Base-by-base conservation (phyloP, 2,113 vertebrate genomes). In the Pomatostomus ruficeps region DNA sequence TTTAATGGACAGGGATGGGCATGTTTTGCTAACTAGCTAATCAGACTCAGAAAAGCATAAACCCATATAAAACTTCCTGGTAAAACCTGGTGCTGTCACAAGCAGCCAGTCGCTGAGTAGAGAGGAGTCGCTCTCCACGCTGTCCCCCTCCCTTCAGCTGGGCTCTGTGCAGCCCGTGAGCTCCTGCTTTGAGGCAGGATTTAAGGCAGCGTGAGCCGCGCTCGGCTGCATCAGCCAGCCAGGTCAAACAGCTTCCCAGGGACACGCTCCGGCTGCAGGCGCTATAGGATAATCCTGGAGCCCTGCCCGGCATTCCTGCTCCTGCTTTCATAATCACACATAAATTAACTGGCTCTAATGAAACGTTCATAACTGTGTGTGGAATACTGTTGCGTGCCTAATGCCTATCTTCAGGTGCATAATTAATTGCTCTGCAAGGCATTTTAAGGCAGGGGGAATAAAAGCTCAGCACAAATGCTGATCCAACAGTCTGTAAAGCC, bases 1-100 rank as follows among this genome's bases (percentile, higher is more conserved):
- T 96, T 95, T 96, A 97, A 96, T 91, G 89, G 82, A 88, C 94
- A 94, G 94, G 96, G 96, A 97, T 89, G 82, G 96, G 94, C 96
- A 96, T 95, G 94, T 96, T 95, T 95, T 96, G 72, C 85, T 94
- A 95, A 85, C 86, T 52, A 46, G 54, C 91, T 95, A 93, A 95
- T 96, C 89, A 93, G 91, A 90, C 91, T 94, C 96, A 96, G 94
- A 94, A 95, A 88, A 74, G 94, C 95, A 95, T 91, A 96, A 97
- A 96, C 38, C 67, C 75, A 80, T 91, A 54, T 42, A 89, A 94
- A 95, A 95, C 96, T 97, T 97, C 95, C 96, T 96, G 91, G 93
- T 97, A 55, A 92, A 94, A 87, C 54, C 80, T 25, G 48, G 67
- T 58, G 82, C 91, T 93, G 89, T 88, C 94, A 95, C 62, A 82